Percentiles rank a stretch among this genome's conserved stretches.
phyloP scores from a whole-genome alignment of 2,113 vertebrate genomes.

The Myotis brandtii region DNA sequence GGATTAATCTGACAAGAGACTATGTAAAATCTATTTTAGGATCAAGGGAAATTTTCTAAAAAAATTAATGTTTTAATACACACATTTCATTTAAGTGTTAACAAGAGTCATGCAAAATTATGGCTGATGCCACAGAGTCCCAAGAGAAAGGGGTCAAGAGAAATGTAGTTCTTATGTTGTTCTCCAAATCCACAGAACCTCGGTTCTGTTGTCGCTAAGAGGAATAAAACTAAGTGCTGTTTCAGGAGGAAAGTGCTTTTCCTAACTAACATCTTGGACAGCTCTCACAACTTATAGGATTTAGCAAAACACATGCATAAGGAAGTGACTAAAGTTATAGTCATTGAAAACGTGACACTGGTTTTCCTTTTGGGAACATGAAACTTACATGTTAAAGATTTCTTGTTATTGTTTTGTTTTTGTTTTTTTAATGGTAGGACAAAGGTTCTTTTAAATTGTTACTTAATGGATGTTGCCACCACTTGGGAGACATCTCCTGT shows the following conservation, averaged over 20 bases:
- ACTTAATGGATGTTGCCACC: background rate
- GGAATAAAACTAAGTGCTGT: background rate
- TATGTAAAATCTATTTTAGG: background rate
- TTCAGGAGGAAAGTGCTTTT: background rate
- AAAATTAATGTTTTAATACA: background rate
- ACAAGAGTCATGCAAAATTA: background rate
- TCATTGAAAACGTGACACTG: background rate
- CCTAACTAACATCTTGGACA: background rate
- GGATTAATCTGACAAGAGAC: background rate
- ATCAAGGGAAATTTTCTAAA: background rate
- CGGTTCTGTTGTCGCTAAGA: accelerated
- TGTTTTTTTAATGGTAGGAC: background rate
- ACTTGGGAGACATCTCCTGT: background rate
- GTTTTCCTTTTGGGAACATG: background rate
- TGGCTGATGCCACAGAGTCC: background rate
- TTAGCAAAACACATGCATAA: background rate
- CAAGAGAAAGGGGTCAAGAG: background rate
- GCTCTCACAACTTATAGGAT: accelerated
- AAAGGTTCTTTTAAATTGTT: background rate
- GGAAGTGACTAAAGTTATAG: background rate
- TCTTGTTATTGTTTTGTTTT: background rate
- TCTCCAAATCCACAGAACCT: background rate
- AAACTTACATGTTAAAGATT: background rate
- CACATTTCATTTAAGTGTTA: background rate
- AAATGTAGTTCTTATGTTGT: background rate